Evolutionary conservation across 2,797 vertebrate genomes (phyloP), one percentile per base, ranked within the genome.

Genomic region (Myiotriccus ornatus): DNA sequence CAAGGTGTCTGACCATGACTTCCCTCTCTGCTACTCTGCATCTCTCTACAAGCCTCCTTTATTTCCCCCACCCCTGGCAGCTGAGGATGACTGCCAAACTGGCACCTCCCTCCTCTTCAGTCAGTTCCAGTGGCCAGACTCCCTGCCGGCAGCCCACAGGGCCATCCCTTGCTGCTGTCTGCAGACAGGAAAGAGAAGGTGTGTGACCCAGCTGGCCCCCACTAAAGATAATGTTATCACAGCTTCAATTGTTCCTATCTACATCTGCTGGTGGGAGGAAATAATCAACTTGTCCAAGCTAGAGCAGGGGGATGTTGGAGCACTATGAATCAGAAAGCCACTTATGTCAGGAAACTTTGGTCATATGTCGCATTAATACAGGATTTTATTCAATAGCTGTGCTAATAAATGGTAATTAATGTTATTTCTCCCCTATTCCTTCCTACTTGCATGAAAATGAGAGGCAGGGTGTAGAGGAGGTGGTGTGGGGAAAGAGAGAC

Each of bases 241-340:
- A 88, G 49, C 52, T 93, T 67, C 47, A 80, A 71, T 46, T 94
- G 80, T 82, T 93, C 81, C 89, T 91, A 73, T 92, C 84, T 78
- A 59, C 70, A 79, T 68, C 65, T 92, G 80, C 47, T 87, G 41
- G 77, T 81, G 83, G 44, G 77, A 94, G 86, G 91, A 94, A 96
- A 94, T 65, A 77, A 96, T 85, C 3, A 0, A 69, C 59, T 80
- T 83, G 81, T 92, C 80, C 37, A 10, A 94, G 60, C 71, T 80
- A 59, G 44, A 87, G 89, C 41, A 79, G 37, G 65, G 65, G 52
- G 47, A 90, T 62, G 78, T 10, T 71, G 52, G 65, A 88, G 65
- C 84, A 55, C 70, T 77, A 39, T 19, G n/a, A 78, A 93, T 71
- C 62, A 87, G 52, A 87, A 93, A 81, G 62, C 35, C 8, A 4